Base-by-base conservation (phyloP, 2,888 invertebrate genomes). In the Sinopyrophorus schimmeli region DNA sequence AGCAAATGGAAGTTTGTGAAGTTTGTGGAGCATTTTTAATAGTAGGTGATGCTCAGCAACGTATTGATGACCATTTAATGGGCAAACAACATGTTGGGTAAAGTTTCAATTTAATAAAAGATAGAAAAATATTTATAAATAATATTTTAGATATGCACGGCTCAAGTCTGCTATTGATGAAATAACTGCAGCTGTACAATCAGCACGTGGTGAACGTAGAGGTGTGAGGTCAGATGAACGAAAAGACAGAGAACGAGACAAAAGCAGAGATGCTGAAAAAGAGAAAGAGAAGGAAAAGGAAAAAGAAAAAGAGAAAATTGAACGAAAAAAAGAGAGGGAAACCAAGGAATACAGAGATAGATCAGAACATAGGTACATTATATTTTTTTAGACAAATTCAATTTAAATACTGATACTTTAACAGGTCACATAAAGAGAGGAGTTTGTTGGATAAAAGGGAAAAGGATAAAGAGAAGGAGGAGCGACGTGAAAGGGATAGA, bases 21-120 rank as follows among this genome's bases (percentile, higher is more conserved):
- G 92, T 96, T 1, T 99, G 98, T 71, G 98, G 98, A 1, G 97
- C 98, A 4, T 96, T 99, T 74, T 80, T 99, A n/a, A 98, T 99
- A 63, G 94, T 98, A 5, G 97, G 96, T 5, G 98, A 99, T 75
- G 98, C 97, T 2, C 97, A 96, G 67, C 95, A 96, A 68, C 82
- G 99, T 50, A 92, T 98, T 47, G 97, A 98, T 65, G 98, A 99
- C 72, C 98, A 99, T 77, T 77, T 98, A 44, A 93, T 92, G 81
- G 99, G 98, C 17, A 99, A 99, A 76, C 98, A 98, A 73, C 99
- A 99, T 77, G 87, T 96, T 55, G 98, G 98, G 68, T 93, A 82
- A 76, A 85, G n/a, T 32, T n/a, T 34, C 5, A 24, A 6, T 6
- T 24, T 5, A n/a, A 14, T 9, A 7, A 2, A 5, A 11, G 17